phyloP scores from a whole-genome alignment of 2,888 invertebrate species.

The Lymantria monacha region DNA sequence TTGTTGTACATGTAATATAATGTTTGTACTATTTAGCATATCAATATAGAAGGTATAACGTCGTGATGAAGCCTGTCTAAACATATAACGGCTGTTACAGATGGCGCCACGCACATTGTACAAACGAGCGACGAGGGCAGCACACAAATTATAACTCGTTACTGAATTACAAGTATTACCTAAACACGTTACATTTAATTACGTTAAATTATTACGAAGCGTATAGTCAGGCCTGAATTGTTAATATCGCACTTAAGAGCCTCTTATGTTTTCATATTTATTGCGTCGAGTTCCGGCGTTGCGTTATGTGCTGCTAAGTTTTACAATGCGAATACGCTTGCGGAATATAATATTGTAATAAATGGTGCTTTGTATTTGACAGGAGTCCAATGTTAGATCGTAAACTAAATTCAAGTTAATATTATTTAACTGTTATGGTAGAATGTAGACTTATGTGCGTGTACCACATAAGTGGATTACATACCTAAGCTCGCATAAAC shows the following conservation, averaged over 20 bases:
- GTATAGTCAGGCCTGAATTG: slow-evolving; percentile 30
- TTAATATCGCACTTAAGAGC: slow-evolving; percentile 33
- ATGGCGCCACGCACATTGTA: slow-evolving; percentile 28
- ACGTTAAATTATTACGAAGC: slow-evolving; percentile 33
- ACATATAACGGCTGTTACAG: slow-evolving; percentile 24
- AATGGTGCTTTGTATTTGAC: too few relatives aligned
- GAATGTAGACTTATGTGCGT: too few relatives aligned
- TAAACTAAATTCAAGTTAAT: too few relatives aligned
- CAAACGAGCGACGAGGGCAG: slow-evolving; percentile 35
- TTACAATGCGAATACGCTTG: too few relatives aligned
- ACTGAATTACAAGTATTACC: slow-evolving; percentile 24
- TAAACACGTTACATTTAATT: slow-evolving; percentile 36
- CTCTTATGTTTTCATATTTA: slow-evolving; percentile 27
- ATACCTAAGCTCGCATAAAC: too few relatives aligned
- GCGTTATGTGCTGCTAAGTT: not conserved
- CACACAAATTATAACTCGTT: slow-evolving; percentile 33
- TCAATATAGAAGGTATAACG: too few relatives aligned
- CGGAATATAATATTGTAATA: too few relatives aligned
- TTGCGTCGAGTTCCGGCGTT: slow-evolving; percentile 16
- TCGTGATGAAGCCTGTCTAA: not conserved
- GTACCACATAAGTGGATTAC: too few relatives aligned
- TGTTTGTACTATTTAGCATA: too few relatives aligned
- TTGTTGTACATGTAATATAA: too few relatives aligned
- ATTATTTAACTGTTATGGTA: too few relatives aligned
- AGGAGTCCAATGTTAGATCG: too few relatives aligned